These are phyloP conservation scores for Leptopilina boulardi DNA, from an alignment of 1,140 invertebrate genomes.

Conservation along the genomic window DNA sequence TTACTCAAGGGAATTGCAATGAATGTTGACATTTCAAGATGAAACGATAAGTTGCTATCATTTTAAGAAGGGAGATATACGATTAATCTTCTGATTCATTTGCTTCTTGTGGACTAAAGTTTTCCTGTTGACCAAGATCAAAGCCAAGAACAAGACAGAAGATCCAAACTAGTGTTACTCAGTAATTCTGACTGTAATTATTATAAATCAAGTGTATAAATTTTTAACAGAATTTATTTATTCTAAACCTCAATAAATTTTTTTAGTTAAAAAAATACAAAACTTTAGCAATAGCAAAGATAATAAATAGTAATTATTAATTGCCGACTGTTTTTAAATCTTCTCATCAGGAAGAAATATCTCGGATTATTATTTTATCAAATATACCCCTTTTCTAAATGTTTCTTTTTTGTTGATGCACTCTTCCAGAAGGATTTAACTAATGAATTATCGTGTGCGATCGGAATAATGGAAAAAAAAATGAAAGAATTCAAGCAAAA, in stretches of 20 bases:
- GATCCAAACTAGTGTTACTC: slow-evolving; percentile 55
- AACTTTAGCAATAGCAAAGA: no score
- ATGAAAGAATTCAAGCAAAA: not conserved
- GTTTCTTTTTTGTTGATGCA: not conserved
- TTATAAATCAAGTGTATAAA: no score
- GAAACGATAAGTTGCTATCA: not conserved
- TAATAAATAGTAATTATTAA: no score
- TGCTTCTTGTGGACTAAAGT: slow-evolving; percentile 64
- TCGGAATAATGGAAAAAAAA: not conserved
- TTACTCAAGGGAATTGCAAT: not conserved
- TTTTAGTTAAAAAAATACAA: no score
- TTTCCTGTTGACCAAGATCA: slow-evolving; percentile 73
- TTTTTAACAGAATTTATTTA: no score
- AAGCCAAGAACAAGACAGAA: slow-evolving; percentile 62
- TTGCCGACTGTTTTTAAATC: no score
- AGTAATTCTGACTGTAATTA: no score
- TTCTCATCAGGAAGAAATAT: no score
- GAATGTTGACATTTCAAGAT: not conserved
- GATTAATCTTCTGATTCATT: not conserved
- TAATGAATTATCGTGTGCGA: not conserved
- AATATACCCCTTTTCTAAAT: no score
- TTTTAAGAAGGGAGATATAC: no score
- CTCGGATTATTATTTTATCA: no score
- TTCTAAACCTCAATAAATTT: no score
- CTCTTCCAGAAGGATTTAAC: not conserved